Conservation (phyloP, 2,888 invertebrate genomes). For the Mythimna loreyi region DNA sequence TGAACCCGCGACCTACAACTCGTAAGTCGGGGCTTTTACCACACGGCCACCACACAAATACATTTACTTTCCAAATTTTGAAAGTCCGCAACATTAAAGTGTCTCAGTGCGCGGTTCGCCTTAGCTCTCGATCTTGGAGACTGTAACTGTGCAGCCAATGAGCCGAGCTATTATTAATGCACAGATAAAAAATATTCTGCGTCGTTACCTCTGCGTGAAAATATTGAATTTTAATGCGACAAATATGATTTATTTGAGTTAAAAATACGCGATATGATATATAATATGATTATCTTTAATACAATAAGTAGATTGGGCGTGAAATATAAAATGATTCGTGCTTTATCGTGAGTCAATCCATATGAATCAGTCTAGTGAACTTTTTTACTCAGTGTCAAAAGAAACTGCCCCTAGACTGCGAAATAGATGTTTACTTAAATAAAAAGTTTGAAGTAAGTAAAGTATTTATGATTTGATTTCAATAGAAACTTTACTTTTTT, state of each 20-base stretch:
- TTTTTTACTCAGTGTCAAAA: not conserved
- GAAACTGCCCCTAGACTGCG: no score
- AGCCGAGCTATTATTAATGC: conserved; percentile 44
- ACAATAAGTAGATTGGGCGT: conserved; percentile 2
- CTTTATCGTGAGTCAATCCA: conserved; percentile 1
- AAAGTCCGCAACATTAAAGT: no score
- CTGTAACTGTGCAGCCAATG: conserved; percentile 12
- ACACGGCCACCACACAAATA: no score
- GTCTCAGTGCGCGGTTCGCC: not conserved
- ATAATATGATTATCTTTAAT: conserved; percentile 18
- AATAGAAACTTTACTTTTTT: no score
- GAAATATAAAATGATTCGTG: not conserved
- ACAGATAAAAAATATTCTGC: conserved; percentile 54
- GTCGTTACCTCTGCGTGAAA: conserved; percentile 38
- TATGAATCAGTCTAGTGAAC: not conserved
- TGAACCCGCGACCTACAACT: no score
- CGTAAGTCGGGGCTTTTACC: no score
- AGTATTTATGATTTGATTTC: no score
- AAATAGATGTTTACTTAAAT: no score
- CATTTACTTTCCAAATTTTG: no score
- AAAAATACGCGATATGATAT: conserved; percentile 1
- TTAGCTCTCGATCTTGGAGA: conserved; percentile 27
- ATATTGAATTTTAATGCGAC: conserved; percentile 46
- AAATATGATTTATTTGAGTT: conserved; percentile 33
- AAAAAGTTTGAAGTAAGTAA: no score